Evolutionary conservation across 37 sponge, comb jelly and placozoan species (phyloP), one percentile per base, ranked within the genome.

Genomic region (Agelas oroides): DNA sequence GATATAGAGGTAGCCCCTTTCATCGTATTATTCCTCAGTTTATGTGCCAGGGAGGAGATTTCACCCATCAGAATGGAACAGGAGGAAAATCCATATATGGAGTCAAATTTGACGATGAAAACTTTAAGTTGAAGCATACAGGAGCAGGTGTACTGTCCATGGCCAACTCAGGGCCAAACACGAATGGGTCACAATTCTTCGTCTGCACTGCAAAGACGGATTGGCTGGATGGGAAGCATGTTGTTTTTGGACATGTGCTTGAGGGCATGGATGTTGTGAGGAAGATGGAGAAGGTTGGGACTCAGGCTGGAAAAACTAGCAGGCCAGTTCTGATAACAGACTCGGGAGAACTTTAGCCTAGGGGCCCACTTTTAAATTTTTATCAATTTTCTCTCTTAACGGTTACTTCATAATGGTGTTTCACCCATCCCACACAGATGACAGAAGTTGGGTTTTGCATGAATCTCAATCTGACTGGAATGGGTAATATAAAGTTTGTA

Each of bases 61-160:
- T 94, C 65, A 92, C 93, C 32, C 86, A 87, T 31, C 77, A 88
- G 53, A 92, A 97, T 62, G 97, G 97, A 30, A 99, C 99, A 0
- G 99, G 99, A 2, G 97, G 97, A 59, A 97, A 95, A 67, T 97
- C 97, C 18, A 99, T 99, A 56, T 99, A 97, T 72, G 96, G 99
- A 0, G 57, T 75, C 36, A 95, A 94, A 55, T 99, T 99, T 89
- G 90, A 78, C 12, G 99, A 99, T 79, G 99, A 99, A 79, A 99
- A 99, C 74, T 99, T 99, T 81, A 82, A 57, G 27, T 53, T 99
- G 62, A 99, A 95, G 58, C 99, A 99, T 77, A 91, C 92, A 0
- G 82, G 91, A 23, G 87, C 96, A 41, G 99, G 98, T 6, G 65
- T 89, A 30, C 76, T 97, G 55, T 95, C 96, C 12, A 97, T 97